Percentiles rank a stretch among this genome's conserved stretches.
Evolutionary conservation across 2,888 invertebrate genomes (phyloP).

Genomic region (Amitus sp.): DNA sequence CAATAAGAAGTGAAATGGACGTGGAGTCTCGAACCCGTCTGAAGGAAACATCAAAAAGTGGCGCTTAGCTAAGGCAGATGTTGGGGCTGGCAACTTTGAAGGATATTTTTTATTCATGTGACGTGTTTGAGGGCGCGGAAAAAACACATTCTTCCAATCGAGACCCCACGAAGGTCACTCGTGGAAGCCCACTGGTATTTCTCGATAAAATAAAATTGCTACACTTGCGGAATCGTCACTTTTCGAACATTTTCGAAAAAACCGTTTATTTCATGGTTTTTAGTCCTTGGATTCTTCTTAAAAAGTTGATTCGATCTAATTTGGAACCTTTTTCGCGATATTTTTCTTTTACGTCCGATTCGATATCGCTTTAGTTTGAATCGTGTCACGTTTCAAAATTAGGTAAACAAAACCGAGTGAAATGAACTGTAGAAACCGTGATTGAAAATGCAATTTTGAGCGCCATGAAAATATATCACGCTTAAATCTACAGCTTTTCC

Average conservation of each 20-base stretch:
- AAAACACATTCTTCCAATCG: constrained; percentile 61
- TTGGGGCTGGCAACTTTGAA: constrained; percentile 61
- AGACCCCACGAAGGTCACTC: constrained; percentile 35
- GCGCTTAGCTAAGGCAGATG: constrained; percentile 42
- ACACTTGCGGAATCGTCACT: constrained; percentile 39
- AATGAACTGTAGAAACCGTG: too few species aligned
- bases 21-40: constrained; percentile 30
- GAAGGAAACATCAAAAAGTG: constrained; percentile 32
- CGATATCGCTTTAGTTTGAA: too few species aligned
- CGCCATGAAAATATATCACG: too few species aligned
- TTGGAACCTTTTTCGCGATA: not conserved
- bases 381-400: too few species aligned
- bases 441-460: too few species aligned
- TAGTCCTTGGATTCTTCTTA: too few species aligned
- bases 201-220: constrained; percentile 11
- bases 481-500: too few species aligned
- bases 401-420: too few species aligned
- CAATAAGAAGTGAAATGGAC: constrained; percentile 17
- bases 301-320: not conserved
- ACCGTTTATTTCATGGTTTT: constrained; percentile 4
- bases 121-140: constrained; percentile 63
- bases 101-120: constrained; percentile 65
- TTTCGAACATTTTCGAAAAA: constrained; percentile 45
- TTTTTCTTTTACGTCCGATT: too few species aligned
- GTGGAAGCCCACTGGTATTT: constrained; percentile 20